These are phyloP conservation scores for Caenorhabditis remanei DNA, from an alignment of 1,140 invertebrate genomes.

Conservation along the genomic window DNA sequence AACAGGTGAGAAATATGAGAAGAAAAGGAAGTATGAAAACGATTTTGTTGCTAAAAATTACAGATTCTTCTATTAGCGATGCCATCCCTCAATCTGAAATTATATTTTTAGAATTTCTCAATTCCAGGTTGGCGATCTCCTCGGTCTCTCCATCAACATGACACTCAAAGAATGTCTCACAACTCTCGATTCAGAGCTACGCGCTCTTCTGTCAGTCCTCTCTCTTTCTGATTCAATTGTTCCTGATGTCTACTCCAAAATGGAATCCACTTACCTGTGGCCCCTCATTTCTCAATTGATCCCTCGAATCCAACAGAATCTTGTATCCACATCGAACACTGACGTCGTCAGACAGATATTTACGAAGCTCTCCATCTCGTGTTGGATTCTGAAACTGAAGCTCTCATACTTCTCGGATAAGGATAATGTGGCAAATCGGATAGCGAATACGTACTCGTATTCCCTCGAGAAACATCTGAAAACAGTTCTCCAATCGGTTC, in stretches of 20 bases:
- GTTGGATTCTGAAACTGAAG: conserved; percentile 27
- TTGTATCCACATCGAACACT: neutral
- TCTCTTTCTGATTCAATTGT: conserved; percentile 12
- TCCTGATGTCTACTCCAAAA: conserved; percentile 23
- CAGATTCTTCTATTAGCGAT: too few species aligned
- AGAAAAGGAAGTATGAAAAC: too few species aligned
- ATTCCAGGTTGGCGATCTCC: conserved; percentile 10
- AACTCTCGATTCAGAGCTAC: conserved; percentile 21
- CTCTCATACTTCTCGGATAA: neutral
- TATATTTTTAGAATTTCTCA: too few species aligned
- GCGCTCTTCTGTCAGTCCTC: neutral
- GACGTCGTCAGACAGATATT: conserved; percentile 33
- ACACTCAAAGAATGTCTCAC: conserved; percentile 17
- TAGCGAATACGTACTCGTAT: conserved; percentile 51
- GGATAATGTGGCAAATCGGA: conserved; percentile 10
- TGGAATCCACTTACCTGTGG: conserved; percentile 24
- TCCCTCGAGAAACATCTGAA: conserved; percentile 46
- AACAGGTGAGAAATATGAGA: neutral
- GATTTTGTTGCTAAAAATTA: too few species aligned
- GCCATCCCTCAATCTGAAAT: too few species aligned
- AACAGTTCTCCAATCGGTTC: conserved; percentile 60
- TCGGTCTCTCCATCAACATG: conserved; percentile 14
- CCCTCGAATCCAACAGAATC: conserved; percentile 34
- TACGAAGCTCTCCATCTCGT: neutral
- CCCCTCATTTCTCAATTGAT: neutral